Conservation (phyloP, 2,113 vertebrate species). For the Lagenorhynchus albirostris region DNA sequence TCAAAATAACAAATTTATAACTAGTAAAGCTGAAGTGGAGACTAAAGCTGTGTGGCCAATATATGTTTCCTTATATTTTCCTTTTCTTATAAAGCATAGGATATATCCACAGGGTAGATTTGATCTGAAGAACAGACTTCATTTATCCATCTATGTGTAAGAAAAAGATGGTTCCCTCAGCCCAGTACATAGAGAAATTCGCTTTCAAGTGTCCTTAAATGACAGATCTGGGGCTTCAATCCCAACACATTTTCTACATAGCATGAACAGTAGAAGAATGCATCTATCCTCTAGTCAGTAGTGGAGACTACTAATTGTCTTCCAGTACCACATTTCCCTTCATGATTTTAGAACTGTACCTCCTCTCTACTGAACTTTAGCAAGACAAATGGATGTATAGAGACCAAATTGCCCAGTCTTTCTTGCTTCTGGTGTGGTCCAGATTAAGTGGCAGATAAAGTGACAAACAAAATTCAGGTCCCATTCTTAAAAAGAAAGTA, state of each 20-base stretch:
- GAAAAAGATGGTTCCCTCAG: not conserved
- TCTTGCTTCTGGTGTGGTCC: not conserved
- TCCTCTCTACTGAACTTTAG: not conserved
- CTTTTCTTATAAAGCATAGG: not conserved
- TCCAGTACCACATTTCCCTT: not conserved
- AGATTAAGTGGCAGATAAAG: not conserved
- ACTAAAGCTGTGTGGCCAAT: not conserved
- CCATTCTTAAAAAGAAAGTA: not conserved
- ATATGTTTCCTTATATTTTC: not conserved
- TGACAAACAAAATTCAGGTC: not conserved
- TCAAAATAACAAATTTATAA: not conserved
- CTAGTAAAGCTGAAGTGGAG: not conserved
- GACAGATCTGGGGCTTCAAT: not conserved
- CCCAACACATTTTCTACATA: not conserved
- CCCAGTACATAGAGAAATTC: not conserved
- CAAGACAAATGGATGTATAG: not conserved
- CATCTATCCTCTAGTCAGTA: not conserved
- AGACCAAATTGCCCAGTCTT: not conserved
- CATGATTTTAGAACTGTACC: not conserved
- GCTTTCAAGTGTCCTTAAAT: not conserved
- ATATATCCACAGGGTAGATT: not conserved
- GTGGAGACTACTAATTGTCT: not conserved
- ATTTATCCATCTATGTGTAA: not conserved
- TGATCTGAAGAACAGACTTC: not conserved
- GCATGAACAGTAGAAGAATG: not conserved